These are phyloP conservation scores for Eupeodes latifasciatus DNA, from an alignment of 2,888 invertebrate genomes.

Conservation along the genomic window DNA sequence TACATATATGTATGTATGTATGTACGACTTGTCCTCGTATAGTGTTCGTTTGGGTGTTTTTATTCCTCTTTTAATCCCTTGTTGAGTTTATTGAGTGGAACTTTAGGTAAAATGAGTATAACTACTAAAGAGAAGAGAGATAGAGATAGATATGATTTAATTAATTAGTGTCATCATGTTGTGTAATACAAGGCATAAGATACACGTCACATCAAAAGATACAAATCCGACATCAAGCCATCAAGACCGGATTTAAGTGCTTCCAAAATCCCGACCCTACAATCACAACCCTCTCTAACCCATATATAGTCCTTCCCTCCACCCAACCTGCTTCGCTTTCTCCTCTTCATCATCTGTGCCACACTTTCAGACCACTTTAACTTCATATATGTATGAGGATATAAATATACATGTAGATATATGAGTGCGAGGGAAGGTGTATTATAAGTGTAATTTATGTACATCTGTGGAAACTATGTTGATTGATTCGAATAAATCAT, in stretches of 20 bases:
- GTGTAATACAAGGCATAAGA: constrained; percentile 49
- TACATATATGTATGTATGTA: no score
- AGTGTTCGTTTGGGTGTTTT: neutral
- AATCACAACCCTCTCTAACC: neutral
- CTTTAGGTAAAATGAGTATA: constrained; percentile 41
- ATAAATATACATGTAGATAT: no score
- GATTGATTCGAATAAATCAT: constrained; percentile 76
- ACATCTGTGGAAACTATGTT: constrained; percentile 75
- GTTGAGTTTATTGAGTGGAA: constrained; percentile 38
- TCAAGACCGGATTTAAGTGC: constrained; percentile 58
- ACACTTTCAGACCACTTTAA: neutral
- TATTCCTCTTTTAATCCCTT: neutral
- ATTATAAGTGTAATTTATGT: constrained; percentile 62
- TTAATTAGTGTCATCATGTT: constrained; percentile 73
- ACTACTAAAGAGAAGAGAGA: no score
- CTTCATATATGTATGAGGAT: neutral
- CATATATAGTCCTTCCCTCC: neutral
- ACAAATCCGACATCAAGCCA: constrained; percentile 21
- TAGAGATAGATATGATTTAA: constrained; percentile 65
- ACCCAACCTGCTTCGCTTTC: neutral
- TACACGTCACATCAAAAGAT: constrained; percentile 21
- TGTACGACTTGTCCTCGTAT: no score
- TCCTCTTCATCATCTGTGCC: neutral
- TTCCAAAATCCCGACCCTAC: constrained; percentile 8
- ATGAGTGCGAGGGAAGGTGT: neutral